phyloP scores from a whole-genome alignment of 2,888 invertebrate species.

The Sphaerophoria taeniata region DNA sequence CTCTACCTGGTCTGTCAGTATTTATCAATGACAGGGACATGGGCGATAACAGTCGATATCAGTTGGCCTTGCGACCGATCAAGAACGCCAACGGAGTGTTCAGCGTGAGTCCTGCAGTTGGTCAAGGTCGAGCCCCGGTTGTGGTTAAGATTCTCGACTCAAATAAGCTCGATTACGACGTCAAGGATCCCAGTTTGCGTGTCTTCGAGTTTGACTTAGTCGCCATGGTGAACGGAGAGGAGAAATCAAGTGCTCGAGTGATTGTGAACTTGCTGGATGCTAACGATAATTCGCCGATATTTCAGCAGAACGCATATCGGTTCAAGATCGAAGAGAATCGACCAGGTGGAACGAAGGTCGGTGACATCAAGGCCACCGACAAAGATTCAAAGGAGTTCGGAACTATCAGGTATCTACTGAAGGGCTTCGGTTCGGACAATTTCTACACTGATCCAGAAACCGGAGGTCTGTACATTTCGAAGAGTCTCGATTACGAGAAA shows the following conservation, averaged over 20 bases:
- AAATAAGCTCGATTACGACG: conserved; percentile 88
- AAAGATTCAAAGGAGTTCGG: conserved; percentile 89
- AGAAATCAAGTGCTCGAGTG: conserved; percentile 86
- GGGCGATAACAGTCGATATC: conserved; percentile 89
- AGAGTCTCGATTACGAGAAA: conserved; percentile 89
- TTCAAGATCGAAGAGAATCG: conserved; percentile 88
- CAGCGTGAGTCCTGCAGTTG: conserved; percentile 86
- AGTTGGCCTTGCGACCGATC: conserved; percentile 85
- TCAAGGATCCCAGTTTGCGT: conserved; percentile 85
- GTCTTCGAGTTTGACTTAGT: conserved; percentile 88
- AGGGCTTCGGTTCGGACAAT: conserved; percentile 91
- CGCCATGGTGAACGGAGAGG: conserved; percentile 84
- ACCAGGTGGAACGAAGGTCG: conserved; percentile 85
- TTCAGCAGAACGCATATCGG: conserved; percentile 86
- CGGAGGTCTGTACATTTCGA: conserved; percentile 88
- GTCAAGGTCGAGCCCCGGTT: conserved; percentile 89
- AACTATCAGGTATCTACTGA: conserved; percentile 88
- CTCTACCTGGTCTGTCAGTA: conserved; percentile 88
- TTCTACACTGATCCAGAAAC: conserved; percentile 87
- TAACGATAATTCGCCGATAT: conserved; percentile 91
- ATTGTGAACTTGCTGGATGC: conserved; percentile 88
- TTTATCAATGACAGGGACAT: conserved; percentile 89
- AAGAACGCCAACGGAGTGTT: conserved; percentile 86
- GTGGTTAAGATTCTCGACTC: conserved; percentile 88
- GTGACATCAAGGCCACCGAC: conserved; percentile 88